A percentile compares a stretch with the other conserved stretches of the same genome.
Evolutionary conservation across 2,888 invertebrate genomes (phyloP).

Genomic region (Xylota sylvarum): DNA sequence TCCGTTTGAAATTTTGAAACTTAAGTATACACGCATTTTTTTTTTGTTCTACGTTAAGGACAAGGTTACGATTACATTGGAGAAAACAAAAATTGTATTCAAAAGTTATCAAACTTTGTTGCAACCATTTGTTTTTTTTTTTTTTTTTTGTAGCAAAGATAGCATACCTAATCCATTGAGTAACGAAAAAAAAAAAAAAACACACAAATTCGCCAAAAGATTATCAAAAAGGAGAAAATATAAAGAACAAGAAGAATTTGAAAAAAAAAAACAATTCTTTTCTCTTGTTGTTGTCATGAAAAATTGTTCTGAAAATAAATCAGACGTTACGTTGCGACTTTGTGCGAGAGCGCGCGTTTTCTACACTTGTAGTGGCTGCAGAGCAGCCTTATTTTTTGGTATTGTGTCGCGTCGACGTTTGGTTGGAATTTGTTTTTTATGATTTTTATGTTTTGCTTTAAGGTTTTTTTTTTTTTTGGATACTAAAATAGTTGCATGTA

Average conservation of each 20-base stretch:
- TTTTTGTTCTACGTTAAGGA: background rate
- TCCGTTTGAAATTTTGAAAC: constrained; percentile 18
- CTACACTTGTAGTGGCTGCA: background rate
- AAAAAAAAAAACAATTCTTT: constrained; percentile 8
- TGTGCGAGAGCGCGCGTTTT: constrained; percentile 1
- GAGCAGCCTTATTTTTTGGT: constrained; percentile 30
- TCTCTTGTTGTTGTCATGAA: constrained; percentile 30
- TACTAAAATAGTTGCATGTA: constrained; percentile 32
- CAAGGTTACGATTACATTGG: constrained; percentile 20
- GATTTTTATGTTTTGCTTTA: background rate
- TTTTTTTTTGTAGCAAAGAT: background rate
- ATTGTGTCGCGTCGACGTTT: constrained; percentile 43
- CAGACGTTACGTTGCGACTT: constrained; percentile 16
- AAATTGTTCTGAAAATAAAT: constrained; percentile 66
- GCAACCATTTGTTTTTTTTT: background rate
- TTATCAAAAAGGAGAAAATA: constrained; percentile 2
- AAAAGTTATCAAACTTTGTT: background rate
- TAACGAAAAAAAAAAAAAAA: background rate
- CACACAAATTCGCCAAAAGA: background rate
- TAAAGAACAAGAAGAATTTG: constrained; percentile 1
- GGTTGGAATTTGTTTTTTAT: constrained; percentile 13
- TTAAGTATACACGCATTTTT: background rate
- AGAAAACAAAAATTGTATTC: background rate
- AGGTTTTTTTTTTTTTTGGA: background rate
- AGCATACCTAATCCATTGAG: background rate